Evolutionary conservation across 1,140 invertebrate species (phyloP), one percentile per base, ranked within the genome.

Genomic region (Euwallacea similis): DNA sequence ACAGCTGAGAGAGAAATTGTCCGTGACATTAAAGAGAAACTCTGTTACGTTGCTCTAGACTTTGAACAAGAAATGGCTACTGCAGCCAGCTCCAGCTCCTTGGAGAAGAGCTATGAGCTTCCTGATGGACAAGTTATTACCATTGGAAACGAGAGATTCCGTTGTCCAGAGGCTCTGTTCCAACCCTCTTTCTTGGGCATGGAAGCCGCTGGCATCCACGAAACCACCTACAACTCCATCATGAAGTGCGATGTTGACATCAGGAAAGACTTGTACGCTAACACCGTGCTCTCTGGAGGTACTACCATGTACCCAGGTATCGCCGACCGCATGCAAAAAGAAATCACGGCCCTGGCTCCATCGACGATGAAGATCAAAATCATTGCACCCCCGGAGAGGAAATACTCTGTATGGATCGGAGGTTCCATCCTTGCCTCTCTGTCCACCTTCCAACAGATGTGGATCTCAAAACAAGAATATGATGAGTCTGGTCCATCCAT

Each of bases 31-130:
- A 33, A 33, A 33, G 21, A 33, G 21, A 33, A 33, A 33, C 21
- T 33, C 21, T 95, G 93, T 87, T 95, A 95, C 81, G 93, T 97
- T 64, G 95, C 94, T 61, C 85, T 96, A 33, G 94, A 96, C 85
- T 96, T 96, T 81, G 94, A 97, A 84, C 93, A 96, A 85, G 95
- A 97, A 85, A 97, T 97, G 94, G 91, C 91, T 78, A 95, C 93
- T 67, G 93, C 93, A 73, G 92, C 93, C 72, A 89, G 91, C 75
- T 93, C 91, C 79, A 93, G 89, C 75, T 93, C 92, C 7, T 85
- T 96, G 77, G 93, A 94, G 83, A 95, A 95, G 83, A 88, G 86
- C 60, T 92, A 69, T 33, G 90, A 91, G 82, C 83, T 91, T 65
- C 91, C 83, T 4, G 21, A 33, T 33, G 21, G 21, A 33, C 21